phyloP scores from a whole-genome alignment of 2,888 invertebrate species.

The Stictocephala bisonia region DNA sequence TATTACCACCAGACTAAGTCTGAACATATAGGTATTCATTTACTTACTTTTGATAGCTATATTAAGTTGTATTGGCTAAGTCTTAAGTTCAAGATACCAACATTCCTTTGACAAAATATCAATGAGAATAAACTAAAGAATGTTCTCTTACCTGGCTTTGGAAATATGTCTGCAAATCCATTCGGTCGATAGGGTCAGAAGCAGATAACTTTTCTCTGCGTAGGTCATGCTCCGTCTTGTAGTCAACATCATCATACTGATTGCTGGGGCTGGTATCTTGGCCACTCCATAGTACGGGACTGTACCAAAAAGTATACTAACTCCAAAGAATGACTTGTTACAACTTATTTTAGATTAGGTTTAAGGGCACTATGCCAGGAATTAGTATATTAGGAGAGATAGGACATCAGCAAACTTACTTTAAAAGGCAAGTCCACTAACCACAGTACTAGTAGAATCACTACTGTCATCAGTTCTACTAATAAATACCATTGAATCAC shows the following conservation, averaged over 20 bases:
- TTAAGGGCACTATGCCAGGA: too few species aligned
- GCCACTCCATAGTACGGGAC: constrained; percentile 65
- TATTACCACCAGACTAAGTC: neutral
- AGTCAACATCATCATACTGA: constrained; percentile 68
- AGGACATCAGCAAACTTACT: too few species aligned
- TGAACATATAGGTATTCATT: neutral
- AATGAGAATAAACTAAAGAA: constrained; percentile 34
- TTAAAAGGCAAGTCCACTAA: constrained; percentile 12
- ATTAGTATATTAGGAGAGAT: constrained; percentile 1
- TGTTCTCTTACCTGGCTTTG: constrained; percentile 77
- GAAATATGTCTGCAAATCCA: constrained; percentile 78
- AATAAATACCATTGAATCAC: too few species aligned
- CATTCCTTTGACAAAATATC: constrained; percentile 23
- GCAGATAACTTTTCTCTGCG: constrained; percentile 76
- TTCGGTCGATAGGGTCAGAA: constrained; percentile 83
- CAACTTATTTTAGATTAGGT: neutral
- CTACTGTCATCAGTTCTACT: too few species aligned
- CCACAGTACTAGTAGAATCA: too few species aligned
- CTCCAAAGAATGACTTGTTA: constrained; percentile 58
- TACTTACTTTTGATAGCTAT: neutral
- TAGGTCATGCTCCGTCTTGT: constrained; percentile 80
- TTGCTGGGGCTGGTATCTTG: constrained; percentile 66
- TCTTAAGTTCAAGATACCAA: constrained; percentile 27
- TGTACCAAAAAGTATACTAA: constrained; percentile 55
- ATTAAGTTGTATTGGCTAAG: too few species aligned